Percentiles rank a stretch among this genome's conserved stretches.
These are phyloP conservation scores for Apotomis betuletana DNA, from an alignment of 2,888 invertebrate species.

Conservation along the genomic window DNA sequence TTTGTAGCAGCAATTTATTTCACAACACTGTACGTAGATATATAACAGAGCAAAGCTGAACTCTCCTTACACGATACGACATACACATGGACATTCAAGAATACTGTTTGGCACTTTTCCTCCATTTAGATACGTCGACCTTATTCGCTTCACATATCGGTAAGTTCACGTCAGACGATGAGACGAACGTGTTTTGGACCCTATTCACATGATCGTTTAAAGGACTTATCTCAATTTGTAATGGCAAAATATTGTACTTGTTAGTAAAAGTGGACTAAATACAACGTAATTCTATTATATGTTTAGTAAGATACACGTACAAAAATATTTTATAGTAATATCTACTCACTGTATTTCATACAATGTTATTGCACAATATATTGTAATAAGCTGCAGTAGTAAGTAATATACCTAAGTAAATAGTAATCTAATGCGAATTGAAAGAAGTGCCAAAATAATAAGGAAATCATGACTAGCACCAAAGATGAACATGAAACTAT, in stretches of 20 bases:
- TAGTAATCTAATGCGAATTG: neutral
- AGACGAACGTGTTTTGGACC: constrained; percentile 33
- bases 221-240: constrained; percentile 12
- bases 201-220: constrained; percentile 18
- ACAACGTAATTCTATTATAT: constrained; percentile 7
- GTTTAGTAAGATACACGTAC: constrained; percentile 43
- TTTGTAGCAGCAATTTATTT: constrained; percentile 6
- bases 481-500: constrained; percentile 44
- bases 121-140: neutral
- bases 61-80: neutral
- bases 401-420: neutral
- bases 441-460: neutral
- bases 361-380: constrained; percentile 35
- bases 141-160: constrained; percentile 9
- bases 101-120: constrained; percentile 36
- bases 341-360: constrained; percentile 38
- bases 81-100: constrained; percentile 22
- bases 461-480: constrained; percentile 56
- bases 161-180: constrained; percentile 4
- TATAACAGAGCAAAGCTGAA: neutral
- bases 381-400: constrained; percentile 13
- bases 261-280: constrained; percentile 21
- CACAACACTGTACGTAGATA: constrained; percentile 4
- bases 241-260: constrained; percentile 39
- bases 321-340: constrained; percentile 52